These are phyloP conservation scores for Drosophila yooni DNA, from an alignment of 2,888 invertebrate species.

Conservation along the genomic window DNA sequence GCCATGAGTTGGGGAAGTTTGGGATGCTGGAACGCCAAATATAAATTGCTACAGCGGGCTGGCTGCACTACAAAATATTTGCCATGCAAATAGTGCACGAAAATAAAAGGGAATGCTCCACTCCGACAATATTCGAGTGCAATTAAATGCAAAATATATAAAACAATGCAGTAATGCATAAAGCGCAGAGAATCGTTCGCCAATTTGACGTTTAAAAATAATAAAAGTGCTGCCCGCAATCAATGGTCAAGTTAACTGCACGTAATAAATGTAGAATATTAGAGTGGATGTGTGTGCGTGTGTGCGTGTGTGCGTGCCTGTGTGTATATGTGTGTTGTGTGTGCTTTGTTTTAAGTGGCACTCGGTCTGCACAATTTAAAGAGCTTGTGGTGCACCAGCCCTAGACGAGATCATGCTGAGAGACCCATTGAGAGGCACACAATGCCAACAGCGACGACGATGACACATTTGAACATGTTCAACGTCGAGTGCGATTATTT, in stretches of 20 bases:
- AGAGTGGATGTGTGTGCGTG: not conserved
- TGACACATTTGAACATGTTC: constrained; percentile 51
- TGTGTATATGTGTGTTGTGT: constrained; percentile 4
- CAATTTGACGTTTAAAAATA: constrained; percentile 38
- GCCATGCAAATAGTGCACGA: constrained; percentile 66
- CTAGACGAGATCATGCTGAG: constrained; percentile 38
- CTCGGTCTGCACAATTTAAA: constrained; percentile 32
- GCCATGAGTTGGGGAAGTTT: not conserved
- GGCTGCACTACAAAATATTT: constrained; percentile 66
- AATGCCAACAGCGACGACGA: constrained; percentile 9
- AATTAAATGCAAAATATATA: constrained; percentile 78
- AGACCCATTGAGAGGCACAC: constrained; percentile 32
- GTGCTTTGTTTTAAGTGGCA: constrained; percentile 50
- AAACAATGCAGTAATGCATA: constrained; percentile 56
- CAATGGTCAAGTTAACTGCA: constrained; percentile 55
- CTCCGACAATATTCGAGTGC: constrained; percentile 61
- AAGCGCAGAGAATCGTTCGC: constrained; percentile 24
- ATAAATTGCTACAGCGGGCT: constrained; percentile 57
- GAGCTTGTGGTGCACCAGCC: constrained; percentile 21
- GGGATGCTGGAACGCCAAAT: constrained; percentile 36
- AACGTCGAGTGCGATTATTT: constrained; percentile 41
- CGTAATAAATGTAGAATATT: constrained; percentile 18
- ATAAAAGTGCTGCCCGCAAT: constrained; percentile 43
- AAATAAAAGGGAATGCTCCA: constrained; percentile 27
- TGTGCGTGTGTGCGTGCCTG: not conserved